Evolutionary conservation across 2,797 vertebrate genomes (phyloP), one percentile per base, ranked within the genome.

Genomic region (Cyclopterus lumpus): DNA sequence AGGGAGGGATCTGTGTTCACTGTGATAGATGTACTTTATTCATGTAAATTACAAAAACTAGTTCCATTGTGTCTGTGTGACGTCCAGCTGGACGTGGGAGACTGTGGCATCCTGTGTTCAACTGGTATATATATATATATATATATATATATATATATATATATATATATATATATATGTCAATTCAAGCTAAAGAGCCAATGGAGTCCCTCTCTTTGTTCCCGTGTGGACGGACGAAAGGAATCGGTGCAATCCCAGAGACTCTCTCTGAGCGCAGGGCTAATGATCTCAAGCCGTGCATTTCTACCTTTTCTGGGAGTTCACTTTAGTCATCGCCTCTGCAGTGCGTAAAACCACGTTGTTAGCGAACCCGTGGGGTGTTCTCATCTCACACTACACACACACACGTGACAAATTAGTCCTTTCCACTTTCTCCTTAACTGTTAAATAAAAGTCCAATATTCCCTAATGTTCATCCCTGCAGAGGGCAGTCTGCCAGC

Each of bases 401-500:
- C 8, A 44, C 1, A 18, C 24, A 4, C 1, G 15, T n/a, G 28
- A 20, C 26, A 71, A 55, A 24, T 53, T 24, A 53, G 14, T 42
- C 20, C 8, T 55, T 55, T 8, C 34, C 16, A 7, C 28, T 46
- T 32, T 24, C 54, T 66, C 38, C 32, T 6, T 16, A 48, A 42
- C 32, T 32, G 5, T 40, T 60, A 40, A 79, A 34, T 58, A 3
- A 1, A 28, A 67, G n/a, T 64, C 66, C 66, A 24, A 10, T 26
- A 58, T 53, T 14, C 54, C 26, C 36, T 46, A 7, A 34, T 32
- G 24, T 15, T 67, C 20, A 73, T 44, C 28, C 49, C 20, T 30
- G 16, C 30, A 28, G 11, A 53, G 26, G 54, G 73, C 34, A 9
- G 15, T 32, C 42, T 62, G 66, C 75, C 65, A 83, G 42, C 30